These are phyloP conservation scores for Meteorus sp. DNA, from an alignment of 1,140 invertebrate genomes.

Conservation along the genomic window DNA sequence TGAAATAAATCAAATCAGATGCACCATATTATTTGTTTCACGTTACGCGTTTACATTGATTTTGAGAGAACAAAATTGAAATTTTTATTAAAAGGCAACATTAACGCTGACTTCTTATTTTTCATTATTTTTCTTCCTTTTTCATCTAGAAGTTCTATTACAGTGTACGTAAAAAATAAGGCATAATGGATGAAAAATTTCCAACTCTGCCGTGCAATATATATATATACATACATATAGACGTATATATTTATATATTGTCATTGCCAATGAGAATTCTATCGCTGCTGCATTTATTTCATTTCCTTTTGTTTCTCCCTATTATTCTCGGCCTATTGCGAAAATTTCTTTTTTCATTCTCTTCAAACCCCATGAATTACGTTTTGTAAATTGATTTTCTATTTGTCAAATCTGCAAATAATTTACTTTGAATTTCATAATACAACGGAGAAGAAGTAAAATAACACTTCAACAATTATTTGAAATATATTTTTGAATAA, in stretches of 20 bases:
- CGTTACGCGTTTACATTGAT: slow-evolving; percentile 12
- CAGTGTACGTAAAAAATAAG: neutral
- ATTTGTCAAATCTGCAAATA: neutral
- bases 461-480: too few relatives aligned
- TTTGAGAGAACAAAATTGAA: slow-evolving; percentile 2
- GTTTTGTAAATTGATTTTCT: slow-evolving; percentile 15
- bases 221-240: neutral
- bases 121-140: slow-evolving; percentile 33
- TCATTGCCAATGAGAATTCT: slow-evolving; percentile 13
- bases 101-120: slow-evolving; percentile 32
- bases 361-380: slow-evolving; percentile 13
- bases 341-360: slow-evolving; percentile 20
- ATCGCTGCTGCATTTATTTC: slow-evolving; percentile 23
- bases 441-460: neutral
- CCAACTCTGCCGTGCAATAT: slow-evolving; percentile 18
- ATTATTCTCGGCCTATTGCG: slow-evolving; percentile 25
- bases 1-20: slow-evolving; percentile 12
- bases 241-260: neutral
- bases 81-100: slow-evolving; percentile 30
- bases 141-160: too few relatives aligned
- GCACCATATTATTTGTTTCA: slow-evolving; percentile 1
- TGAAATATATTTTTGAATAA: too few relatives aligned
- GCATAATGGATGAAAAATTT: slow-evolving; percentile 9
- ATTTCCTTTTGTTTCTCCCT: slow-evolving; percentile 14
- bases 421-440: too few relatives aligned